phyloP scores from a whole-genome alignment of 2,888 invertebrate species.

The Alviniconcha strummeri region DNA sequence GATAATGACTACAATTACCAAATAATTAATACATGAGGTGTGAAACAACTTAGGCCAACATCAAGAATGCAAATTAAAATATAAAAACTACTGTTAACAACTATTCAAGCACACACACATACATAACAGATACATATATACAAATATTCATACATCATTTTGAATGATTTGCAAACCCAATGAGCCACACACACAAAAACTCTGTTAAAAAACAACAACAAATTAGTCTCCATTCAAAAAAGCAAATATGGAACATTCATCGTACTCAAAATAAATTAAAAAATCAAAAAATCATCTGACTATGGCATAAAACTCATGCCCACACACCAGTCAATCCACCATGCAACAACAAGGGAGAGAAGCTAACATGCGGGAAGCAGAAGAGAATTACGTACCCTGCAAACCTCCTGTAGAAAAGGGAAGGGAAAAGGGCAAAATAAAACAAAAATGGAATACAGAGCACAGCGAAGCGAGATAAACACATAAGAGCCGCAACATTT shows the following conservation, averaged over 20 bases:
- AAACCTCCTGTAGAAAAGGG: constrained; percentile 52
- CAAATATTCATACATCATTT: too few relatives aligned
- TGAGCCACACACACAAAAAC: too few relatives aligned
- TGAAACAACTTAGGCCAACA: background rate
- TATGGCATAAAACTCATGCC: background rate
- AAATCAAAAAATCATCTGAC: background rate
- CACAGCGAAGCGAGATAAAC: background rate
- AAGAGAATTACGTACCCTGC: constrained; percentile 53
- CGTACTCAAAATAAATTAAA: too few relatives aligned
- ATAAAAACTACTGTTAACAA: too few relatives aligned
- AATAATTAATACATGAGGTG: background rate
- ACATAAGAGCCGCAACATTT: background rate
- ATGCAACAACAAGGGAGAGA: background rate
- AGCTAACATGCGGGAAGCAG: background rate
- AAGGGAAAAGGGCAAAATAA: background rate
- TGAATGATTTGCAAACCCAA: too few relatives aligned
- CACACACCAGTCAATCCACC: background rate
- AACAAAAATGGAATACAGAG: background rate
- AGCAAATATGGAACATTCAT: background rate
- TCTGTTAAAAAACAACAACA: background rate
- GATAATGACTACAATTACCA: too few relatives aligned
- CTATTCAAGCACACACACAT: background rate
- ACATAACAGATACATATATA: background rate
- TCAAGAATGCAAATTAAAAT: too few relatives aligned
- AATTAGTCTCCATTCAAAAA: background rate